Conservation (phyloP, 2,113 vertebrate genomes). For the Laticauda colubrina region DNA sequence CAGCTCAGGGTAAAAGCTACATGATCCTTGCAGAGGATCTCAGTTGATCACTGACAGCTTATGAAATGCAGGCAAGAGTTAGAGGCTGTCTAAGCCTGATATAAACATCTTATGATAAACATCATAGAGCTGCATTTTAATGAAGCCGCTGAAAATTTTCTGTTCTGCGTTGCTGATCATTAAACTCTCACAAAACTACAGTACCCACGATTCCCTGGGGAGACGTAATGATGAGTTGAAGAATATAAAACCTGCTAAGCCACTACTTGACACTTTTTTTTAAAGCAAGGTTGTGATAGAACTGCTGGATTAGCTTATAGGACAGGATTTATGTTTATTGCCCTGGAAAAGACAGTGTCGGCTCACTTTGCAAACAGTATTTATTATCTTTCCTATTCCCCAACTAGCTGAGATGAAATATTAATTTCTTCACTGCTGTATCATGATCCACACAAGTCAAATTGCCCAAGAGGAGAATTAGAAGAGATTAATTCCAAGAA, state of each 20-base stretch:
- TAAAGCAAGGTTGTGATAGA: neutral
- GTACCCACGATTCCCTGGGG: neutral
- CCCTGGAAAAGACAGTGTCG: neutral
- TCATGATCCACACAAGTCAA: conserved; percentile 29
- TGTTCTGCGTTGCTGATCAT: neutral
- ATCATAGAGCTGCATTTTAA: neutral
- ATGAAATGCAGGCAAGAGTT: neutral
- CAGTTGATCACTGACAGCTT: neutral
- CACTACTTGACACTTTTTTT: neutral
- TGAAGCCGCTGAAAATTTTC: neutral
- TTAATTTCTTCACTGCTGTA: neutral
- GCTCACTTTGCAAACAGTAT: conserved; percentile 2
- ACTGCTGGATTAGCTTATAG: neutral
- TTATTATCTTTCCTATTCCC: conserved; percentile 1
- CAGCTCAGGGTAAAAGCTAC: neutral
- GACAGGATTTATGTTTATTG: neutral
- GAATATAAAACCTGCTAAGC: neutral
- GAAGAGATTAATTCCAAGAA: conserved; percentile 25
- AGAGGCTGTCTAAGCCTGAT: neutral
- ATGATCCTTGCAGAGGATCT: neutral
- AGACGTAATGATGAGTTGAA: neutral
- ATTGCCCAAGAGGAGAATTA: conserved; percentile 27
- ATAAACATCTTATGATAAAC: neutral
- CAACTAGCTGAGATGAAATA: conserved; percentile 4
- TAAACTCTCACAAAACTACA: neutral